A percentile compares a stretch with the other conserved stretches of the same genome.
phyloP scores from a whole-genome alignment of 2,797 vertebrate species.

The Micropoecilia bifurca region DNA sequence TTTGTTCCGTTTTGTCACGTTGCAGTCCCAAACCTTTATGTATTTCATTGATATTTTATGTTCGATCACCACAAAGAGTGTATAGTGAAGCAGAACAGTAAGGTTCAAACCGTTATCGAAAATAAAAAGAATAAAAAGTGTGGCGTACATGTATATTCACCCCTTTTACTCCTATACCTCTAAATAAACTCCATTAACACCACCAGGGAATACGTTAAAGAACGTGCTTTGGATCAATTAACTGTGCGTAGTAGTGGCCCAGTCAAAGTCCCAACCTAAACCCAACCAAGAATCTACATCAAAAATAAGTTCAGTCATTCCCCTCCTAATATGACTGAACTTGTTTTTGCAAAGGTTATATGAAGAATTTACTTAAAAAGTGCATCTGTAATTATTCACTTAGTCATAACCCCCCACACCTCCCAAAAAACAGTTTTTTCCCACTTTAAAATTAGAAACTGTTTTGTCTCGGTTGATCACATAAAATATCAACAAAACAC shows the following conservation, averaged over 20 bases:
- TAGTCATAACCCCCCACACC: no score
- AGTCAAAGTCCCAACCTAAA: background rate
- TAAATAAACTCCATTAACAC: background rate
- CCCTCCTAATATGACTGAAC: background rate
- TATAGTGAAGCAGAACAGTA: background rate
- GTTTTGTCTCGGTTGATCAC: background rate
- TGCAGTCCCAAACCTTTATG: background rate
- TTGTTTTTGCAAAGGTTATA: background rate
- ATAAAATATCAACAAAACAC: background rate
- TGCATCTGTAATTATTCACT: background rate
- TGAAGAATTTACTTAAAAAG: background rate
- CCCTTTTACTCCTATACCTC: background rate
- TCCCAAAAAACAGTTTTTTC: background rate
- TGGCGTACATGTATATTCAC: background rate
- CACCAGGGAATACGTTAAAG: background rate
- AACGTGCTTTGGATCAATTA: background rate
- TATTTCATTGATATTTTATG: slow-evolving; percentile 2
- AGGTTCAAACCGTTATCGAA: background rate
- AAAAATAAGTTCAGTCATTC: no score
- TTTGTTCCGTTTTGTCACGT: background rate
- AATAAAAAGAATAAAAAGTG: background rate
- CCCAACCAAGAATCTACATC: background rate
- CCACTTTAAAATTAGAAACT: background rate
- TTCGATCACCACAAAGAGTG: background rate
- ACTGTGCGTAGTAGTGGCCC: background rate